Conservation (phyloP, 2,797 vertebrate genomes). For the Caiman crocodilus region DNA sequence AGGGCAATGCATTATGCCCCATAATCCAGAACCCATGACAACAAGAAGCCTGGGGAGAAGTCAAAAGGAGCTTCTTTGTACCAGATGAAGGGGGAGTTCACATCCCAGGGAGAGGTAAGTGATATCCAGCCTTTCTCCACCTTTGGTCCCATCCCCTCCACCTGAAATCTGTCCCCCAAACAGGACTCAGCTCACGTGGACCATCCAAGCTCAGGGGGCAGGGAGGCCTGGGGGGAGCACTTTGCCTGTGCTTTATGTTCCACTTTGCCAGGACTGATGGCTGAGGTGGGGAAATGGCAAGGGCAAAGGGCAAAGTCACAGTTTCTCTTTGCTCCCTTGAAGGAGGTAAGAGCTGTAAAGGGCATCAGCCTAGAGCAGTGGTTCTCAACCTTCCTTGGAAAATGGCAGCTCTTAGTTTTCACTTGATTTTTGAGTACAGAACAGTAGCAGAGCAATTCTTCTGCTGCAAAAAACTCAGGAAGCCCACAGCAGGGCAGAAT, state of each 20-base stretch:
- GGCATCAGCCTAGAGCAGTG: not conserved
- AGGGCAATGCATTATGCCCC: not conserved
- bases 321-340: not conserved
- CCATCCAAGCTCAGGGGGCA: not conserved
- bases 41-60: not conserved
- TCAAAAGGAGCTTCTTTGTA: not conserved
- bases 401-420: too few species aligned
- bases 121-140: not conserved
- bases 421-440: too few species aligned
- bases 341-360: not conserved
- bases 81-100: not conserved
- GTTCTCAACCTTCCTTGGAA: too few species aligned
- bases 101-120: not conserved
- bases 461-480: too few species aligned
- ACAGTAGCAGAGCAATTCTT: too few species aligned
- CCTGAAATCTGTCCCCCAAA: not conserved
- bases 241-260: not conserved
- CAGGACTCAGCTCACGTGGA: not conserved
- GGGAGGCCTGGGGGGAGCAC: not conserved
- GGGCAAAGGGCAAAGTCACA: not conserved
- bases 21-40: slow-evolving; percentile 8
- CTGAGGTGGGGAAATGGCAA: not conserved
- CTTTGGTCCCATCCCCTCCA: not conserved
- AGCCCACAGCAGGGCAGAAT: too few species aligned
- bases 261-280: not conserved